Base-by-base conservation (phyloP, 2,888 invertebrate genomes). In the Thereva nobilitata region DNA sequence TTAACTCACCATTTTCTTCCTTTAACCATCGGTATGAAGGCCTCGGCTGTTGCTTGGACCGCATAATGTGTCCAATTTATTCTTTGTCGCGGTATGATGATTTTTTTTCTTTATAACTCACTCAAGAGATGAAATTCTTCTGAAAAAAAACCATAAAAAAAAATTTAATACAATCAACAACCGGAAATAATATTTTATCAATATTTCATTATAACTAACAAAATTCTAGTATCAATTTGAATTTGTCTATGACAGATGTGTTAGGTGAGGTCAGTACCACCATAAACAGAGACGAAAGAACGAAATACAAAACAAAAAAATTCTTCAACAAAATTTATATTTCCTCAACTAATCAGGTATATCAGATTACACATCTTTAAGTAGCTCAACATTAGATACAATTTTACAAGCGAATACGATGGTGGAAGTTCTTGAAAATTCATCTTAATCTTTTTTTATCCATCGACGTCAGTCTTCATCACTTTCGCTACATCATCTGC, bases 1-100 rank as follows among this genome's bases (percentile, higher is more conserved):
- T n/a, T 10, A 42, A 78, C 82, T 79, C 49, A 85, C 85, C 86
- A 83, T 86, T 86, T 82, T 86, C 87, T 81, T 85, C 85, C 76
- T 83, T 80, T 77, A 85, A 85, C 87, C 87, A 87, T 80, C 87
- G 86, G 80, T 86, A 87, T 76, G 87, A 87, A 72, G 87, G 87
- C 79, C 87, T 85, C 77, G 87, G 87, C 82, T 87, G 87, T 82
- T 87, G 87, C 83, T 87, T 87, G 81, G 87, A 87, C 82, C 87
- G 86, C 87, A 87, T 87, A 78, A 74, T 85, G 84, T 73, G 74
- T 74, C 77, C 68, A 70, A 75, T 76, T 81, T 80, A 78, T 80
- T 74, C 74, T 71, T 64, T 37, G 37, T 53, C 64, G 64, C 64
- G 37, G 64, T 44, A 64, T 64, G 64, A 34, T 64, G 64, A 37